Evolutionary conservation across 1,140 invertebrate genomes (phyloP).

Genomic region (Coptotermes formosanus): DNA sequence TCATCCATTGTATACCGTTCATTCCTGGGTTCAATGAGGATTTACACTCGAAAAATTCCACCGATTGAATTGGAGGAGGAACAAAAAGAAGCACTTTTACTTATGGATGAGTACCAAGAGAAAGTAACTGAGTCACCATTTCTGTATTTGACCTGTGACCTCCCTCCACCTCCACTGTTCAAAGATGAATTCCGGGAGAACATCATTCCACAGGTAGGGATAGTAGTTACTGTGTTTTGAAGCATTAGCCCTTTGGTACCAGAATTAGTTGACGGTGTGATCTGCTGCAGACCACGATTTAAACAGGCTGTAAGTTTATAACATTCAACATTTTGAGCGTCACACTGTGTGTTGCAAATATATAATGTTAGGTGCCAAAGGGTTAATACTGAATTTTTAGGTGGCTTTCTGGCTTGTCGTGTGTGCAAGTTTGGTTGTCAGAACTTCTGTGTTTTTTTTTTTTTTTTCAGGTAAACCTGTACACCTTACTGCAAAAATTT

Average conservation of each 20-base stretch:
- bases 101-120: conserved; percentile 86
- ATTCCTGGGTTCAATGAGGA: conserved; percentile 93
- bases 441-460: neutral
- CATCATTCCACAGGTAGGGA: conserved; percentile 93
- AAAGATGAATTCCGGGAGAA: conserved; percentile 97
- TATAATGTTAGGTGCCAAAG: too few relatives aligned
- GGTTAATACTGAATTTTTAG: too few relatives aligned
- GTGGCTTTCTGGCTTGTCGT: neutral
- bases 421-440: neutral
- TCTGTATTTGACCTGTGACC: conserved; percentile 93
- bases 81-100: conserved; percentile 74
- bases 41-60: conserved; percentile 91
- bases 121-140: conserved; percentile 87
- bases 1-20: conserved; percentile 94
- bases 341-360: too few relatives aligned
- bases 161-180: conserved; percentile 94
- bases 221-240: too few relatives aligned
- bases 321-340: too few relatives aligned
- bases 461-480: conserved; percentile 80
- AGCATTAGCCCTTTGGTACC: neutral
- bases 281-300: too few relatives aligned
- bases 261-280: neutral
- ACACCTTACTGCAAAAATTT: conserved; percentile 91
- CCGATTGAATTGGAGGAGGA: conserved; percentile 90
- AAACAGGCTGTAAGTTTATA: too few relatives aligned